Evolutionary conservation across 2,113 vertebrate genomes (phyloP), one percentile per base, ranked within the genome.

Genomic region (Phaethornis superciliosus): DNA sequence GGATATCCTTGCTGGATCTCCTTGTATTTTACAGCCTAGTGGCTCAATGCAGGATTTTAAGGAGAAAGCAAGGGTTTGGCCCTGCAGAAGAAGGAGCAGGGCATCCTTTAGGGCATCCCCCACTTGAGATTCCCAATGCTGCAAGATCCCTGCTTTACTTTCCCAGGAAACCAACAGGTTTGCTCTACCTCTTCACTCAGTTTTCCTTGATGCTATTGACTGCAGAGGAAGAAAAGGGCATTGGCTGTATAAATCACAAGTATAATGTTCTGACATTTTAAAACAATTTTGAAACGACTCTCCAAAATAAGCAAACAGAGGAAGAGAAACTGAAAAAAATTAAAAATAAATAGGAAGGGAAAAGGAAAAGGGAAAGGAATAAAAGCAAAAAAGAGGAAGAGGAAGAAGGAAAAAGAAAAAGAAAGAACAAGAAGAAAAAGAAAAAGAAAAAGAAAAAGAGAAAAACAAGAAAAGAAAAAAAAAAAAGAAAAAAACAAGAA

Each of bases 181-280:
- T 58, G 55, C 75, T 67, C 89, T 42, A 5, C 22, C 2, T 35
- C 92, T 84, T 85, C 35, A 6, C 77, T 89, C 33, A 62, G 93
- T 92, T 89, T 87, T 96, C 62, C 81, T 81, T 24, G 11, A 37
- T 0, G 0, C 9, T 7, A 63, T 70, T 82, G 93, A 95, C 35
- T 27, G 94, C 76, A 82, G 79, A 90, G 79, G 67, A 88, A 83
- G 94, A 92, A 94, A 91, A 93, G 87, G 84, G 84, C 81, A 95
- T 67, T 58, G 69, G 64, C 65, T 84, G 65, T 90, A 68, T 64
- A 65, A 82, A 93, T 84, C 68, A 17, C 32, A 5, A 52, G 67
- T 37, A 6, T n/a, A 32, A 77, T 32, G 47, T 67, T 6, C 71
- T 96, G 91, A 95, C 91, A 95, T 95, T 95, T 94, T 16, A 49